These are phyloP conservation scores for Paratilapia polleni DNA, from an alignment of 2,113 vertebrate genomes.

Conservation along the genomic window DNA sequence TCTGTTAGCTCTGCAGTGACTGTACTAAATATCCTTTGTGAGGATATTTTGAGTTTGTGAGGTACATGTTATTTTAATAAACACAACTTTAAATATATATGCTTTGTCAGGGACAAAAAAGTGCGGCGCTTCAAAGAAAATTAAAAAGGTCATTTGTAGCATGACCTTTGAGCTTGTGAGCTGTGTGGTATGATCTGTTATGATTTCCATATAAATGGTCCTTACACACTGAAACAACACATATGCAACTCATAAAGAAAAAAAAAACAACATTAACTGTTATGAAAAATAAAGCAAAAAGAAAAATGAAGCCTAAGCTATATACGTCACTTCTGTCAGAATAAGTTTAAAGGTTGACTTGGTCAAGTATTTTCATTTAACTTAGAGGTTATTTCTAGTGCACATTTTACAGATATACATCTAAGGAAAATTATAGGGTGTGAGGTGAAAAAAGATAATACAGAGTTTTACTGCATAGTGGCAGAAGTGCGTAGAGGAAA, in stretches of 20 bases:
- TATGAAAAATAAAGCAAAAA: not conserved
- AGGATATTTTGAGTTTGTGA: not conserved
- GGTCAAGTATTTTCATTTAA: not conserved
- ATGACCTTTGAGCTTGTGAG: conserved; percentile 61
- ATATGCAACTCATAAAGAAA: not conserved
- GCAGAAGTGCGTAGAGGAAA: not conserved
- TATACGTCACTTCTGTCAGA: not conserved
- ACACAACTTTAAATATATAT: not conserved
- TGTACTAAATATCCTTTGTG: not conserved
- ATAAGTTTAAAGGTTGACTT: not conserved
- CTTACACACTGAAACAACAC: accelerated
- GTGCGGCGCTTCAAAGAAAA: not conserved
- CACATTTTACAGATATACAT: not conserved
- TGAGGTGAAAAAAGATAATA: not conserved
- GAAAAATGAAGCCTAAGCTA: not conserved
- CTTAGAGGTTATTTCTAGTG: not conserved
- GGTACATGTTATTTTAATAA: not conserved
- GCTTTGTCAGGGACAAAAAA: not conserved
- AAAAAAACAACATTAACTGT: not conserved
- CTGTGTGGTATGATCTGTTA: not conserved
- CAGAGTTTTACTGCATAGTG: not conserved
- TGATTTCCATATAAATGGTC: not conserved
- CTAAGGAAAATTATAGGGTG: not conserved
- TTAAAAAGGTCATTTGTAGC: conserved; percentile 39
- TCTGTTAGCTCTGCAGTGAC: conserved; percentile 59